A percentile compares a stretch with the other conserved stretches of the same genome.
phyloP scores from a whole-genome alignment of 2,797 vertebrate species.

The Enteromius argenteus region DNA sequence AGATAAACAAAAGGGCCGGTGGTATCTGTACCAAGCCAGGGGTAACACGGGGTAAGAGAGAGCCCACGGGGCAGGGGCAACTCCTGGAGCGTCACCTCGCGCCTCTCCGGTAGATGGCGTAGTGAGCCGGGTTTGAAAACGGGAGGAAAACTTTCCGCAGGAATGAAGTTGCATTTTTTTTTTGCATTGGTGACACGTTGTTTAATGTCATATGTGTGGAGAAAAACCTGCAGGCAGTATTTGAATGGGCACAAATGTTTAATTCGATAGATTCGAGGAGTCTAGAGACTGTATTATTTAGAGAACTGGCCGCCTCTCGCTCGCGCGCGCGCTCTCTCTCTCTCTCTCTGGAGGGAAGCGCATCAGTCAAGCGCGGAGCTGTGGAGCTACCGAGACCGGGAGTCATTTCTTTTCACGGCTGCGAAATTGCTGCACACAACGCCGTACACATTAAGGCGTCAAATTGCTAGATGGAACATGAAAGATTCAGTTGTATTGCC shows the following conservation, averaged over 20 bases:
- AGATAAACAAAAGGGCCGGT: constrained; percentile 76
- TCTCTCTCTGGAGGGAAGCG: constrained; percentile 57
- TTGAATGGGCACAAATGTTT: constrained; percentile 50
- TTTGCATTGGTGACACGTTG: constrained; percentile 48
- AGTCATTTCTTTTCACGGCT: constrained; percentile 63
- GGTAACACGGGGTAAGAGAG: constrained; percentile 73
- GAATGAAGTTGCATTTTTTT: constrained; percentile 53
- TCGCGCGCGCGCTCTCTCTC: constrained; percentile 44
- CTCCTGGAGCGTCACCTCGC: constrained; percentile 51
- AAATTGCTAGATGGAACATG: constrained; percentile 68
- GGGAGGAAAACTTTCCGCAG: constrained; percentile 46
- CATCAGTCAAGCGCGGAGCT: constrained; percentile 61
- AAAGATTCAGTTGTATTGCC: constrained; percentile 69
- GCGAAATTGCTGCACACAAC: constrained; percentile 65
- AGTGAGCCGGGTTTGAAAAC: constrained; percentile 70
- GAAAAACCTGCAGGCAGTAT: constrained; percentile 45
- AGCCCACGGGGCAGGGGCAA: constrained; percentile 60
- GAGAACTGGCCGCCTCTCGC: constrained; percentile 44
- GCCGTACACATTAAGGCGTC: constrained; percentile 71
- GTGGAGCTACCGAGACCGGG: constrained; percentile 57
- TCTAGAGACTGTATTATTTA: constrained; percentile 59
- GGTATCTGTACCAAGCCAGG: constrained; percentile 72
- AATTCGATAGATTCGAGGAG: constrained; percentile 56
- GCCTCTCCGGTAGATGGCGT: constrained; percentile 82
- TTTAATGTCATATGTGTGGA: constrained; percentile 43